Conservation (phyloP, 1,140 invertebrate species). For the Orchesella cincta region DNA sequence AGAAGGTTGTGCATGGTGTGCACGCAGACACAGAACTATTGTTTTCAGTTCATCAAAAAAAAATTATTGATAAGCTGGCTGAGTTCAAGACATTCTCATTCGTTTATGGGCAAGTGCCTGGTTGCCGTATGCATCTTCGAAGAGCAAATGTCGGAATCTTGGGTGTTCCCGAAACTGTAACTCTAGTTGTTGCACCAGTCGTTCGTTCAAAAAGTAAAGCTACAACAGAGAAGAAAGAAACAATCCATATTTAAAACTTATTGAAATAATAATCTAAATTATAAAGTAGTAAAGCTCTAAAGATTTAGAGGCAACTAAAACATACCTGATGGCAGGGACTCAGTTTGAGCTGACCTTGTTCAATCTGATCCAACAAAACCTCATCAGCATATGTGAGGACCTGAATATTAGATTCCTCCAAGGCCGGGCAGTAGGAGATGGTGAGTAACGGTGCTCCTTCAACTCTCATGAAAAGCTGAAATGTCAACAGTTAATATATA, state of each 20-base stretch:
- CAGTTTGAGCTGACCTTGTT: constrained; percentile 39
- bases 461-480: constrained; percentile 36
- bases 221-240: constrained; percentile 19
- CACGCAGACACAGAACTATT: too few species aligned
- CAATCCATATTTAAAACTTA: background rate
- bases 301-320: background rate
- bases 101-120: too few species aligned
- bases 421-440: constrained; percentile 19
- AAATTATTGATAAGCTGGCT: too few species aligned
- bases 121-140: too few species aligned
- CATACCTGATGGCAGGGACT: constrained; percentile 39
- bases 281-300: background rate
- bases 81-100: too few species aligned
- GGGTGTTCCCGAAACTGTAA: constrained; percentile 43
- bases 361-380: constrained; percentile 42
- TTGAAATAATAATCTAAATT: background rate
- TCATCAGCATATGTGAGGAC: constrained; percentile 27
- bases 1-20: too few species aligned
- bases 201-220: constrained; percentile 44
- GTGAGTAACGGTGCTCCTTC: constrained; percentile 40
- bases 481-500: background rate
- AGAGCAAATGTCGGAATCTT: constrained; percentile 21
- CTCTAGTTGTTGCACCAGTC: constrained; percentile 36
- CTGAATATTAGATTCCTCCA: background rate
- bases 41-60: too few species aligned